Evolutionary conservation across 2,113 vertebrate species (phyloP), one percentile per base, ranked within the genome.

Genomic region (Poecilia latipinna): DNA sequence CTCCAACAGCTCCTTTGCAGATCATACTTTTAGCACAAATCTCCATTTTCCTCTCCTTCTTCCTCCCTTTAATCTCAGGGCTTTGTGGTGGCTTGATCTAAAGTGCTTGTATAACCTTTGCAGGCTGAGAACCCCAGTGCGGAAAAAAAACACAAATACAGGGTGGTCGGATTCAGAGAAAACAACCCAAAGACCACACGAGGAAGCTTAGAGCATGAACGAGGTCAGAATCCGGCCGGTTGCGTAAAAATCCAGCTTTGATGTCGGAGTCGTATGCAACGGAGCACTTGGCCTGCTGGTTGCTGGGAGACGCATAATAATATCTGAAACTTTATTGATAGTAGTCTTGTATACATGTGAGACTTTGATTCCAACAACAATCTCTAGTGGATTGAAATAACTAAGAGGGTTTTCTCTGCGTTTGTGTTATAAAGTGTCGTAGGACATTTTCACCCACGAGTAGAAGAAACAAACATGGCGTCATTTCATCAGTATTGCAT

Each of bases 1-100:
- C 66, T 82, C 37, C 62, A 82, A 79, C 64, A 74, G 60, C 67
- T 80, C 44, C 48, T 80, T 83, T 81, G 77, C 17, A 61, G 61
- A 17, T 61, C 24, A 74, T 8, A 31, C 17, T 70, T 77, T 61
- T 62, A 24, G 69, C 24, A 68, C 51, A 48, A 33, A 15, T 29
- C 51, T 35, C 28, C 57, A 64, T 70, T 57, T 39, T 63, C 35
- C 73, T 32, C 17, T 11, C 22, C 15, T 65, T 29, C 44, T 31
- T 42, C 68, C 26, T 37, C 33, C 10, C 75, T 68, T 80, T 75
- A 35, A 63, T 69, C 79, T 60, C 29, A 61, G 68, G 2, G 12
- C 68, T 73, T 75, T 31, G 66, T 68, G 69, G 24, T 63, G 76
- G 74, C 70, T 74, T 65, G 44, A 73, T 75, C 65, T 67, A 37